Percentiles rank a stretch among this genome's conserved stretches.
Evolutionary conservation across 1,140 invertebrate genomes (phyloP).

Genomic region (Plutomurus gul): DNA sequence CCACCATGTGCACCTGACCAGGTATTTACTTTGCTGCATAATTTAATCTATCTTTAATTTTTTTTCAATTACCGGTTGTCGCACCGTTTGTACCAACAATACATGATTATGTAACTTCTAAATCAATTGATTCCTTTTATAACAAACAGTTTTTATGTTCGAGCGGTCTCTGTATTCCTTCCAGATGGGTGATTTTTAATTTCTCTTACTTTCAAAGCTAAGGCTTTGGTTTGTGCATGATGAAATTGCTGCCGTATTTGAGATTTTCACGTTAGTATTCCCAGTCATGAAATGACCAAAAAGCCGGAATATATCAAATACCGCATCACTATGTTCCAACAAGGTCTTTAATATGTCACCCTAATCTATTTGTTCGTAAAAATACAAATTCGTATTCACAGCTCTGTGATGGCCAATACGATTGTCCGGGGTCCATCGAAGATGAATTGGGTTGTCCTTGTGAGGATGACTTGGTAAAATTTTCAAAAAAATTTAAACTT

Average conservation of each 20-base stretch:
- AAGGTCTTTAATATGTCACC: too few relatives aligned
- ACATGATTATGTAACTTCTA: too few relatives aligned
- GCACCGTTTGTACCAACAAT: too few relatives aligned
- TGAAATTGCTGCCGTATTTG: too few relatives aligned
- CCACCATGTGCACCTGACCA: background rate
- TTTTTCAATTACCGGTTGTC: too few relatives aligned
- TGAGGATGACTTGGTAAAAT: background rate
- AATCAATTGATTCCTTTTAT: too few relatives aligned
- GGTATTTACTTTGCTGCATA: background rate
- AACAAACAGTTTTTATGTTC: background rate
- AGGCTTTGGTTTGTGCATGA: too few relatives aligned
- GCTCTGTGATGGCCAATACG: background rate
- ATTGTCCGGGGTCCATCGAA: background rate
- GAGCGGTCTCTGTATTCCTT: background rate
- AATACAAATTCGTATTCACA: background rate
- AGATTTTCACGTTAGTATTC: too few relatives aligned
- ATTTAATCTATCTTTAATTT: background rate
- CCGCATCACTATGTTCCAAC: too few relatives aligned
- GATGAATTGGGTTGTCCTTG: background rate
- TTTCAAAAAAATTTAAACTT: background rate
- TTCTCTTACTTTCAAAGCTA: too few relatives aligned
- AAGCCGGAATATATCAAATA: too few relatives aligned
- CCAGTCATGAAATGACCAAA: too few relatives aligned
- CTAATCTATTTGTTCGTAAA: background rate
- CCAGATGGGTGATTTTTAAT: background rate